Evolutionary conservation across 2,113 vertebrate species (phyloP).

Genomic region (Chaenogobius annularis): DNA sequence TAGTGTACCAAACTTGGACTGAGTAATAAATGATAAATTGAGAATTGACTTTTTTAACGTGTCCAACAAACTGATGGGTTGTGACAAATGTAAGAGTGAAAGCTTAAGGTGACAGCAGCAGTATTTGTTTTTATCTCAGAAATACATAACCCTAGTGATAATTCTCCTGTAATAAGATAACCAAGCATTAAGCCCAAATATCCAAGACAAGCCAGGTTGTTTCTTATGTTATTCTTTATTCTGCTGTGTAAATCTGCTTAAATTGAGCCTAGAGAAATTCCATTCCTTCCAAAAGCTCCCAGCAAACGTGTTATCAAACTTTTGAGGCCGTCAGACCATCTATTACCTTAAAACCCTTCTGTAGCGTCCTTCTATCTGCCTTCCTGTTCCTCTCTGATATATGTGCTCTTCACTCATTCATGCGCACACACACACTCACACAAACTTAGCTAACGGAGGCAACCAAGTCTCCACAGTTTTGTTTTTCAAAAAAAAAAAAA

Average conservation of each 20-base stretch:
- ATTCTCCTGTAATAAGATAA: background rate
- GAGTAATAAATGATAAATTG: no score
- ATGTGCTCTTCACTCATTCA: slow-evolving; percentile 2
- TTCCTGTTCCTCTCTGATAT: slow-evolving; percentile 14
- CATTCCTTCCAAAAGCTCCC: slow-evolving; percentile 1
- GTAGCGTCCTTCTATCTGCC: slow-evolving; percentile 9
- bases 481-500: slow-evolving; percentile 14
- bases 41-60: no score
- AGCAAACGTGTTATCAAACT: slow-evolving; percentile 26
- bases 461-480: slow-evolving; percentile 4
- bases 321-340: slow-evolving; percentile 16
- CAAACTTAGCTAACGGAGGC: background rate
- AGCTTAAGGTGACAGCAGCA: background rate
- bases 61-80: no score
- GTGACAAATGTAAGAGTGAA: no score
- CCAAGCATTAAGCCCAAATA: slow-evolving; percentile 6
- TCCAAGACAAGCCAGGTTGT: background rate
- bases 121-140: background rate
- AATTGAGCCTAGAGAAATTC: slow-evolving; percentile 20
- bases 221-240: slow-evolving; percentile 20
- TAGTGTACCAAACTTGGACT: no score
- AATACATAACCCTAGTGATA: background rate
- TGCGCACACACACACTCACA: background rate
- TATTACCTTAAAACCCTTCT: slow-evolving; percentile 14
- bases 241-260: slow-evolving; percentile 24